Percentiles rank a stretch among this genome's conserved stretches.
Conservation (phyloP, 2,797 vertebrate species). For the Catharus ustulatus region DNA sequence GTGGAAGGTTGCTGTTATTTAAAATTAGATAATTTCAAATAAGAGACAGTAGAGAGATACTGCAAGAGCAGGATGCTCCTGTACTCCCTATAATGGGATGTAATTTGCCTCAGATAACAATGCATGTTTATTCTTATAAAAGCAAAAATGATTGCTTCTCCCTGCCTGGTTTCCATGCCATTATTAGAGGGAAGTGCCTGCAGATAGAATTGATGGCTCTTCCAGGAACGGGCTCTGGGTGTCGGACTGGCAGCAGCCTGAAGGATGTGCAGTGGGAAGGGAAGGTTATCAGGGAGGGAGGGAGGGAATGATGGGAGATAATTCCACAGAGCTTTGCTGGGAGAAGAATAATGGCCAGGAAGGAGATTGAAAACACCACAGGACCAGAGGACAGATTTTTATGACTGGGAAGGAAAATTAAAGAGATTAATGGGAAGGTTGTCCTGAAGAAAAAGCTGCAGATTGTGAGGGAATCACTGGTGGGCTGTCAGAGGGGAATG, state of each 20-base stretch:
- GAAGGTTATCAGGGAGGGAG: background rate
- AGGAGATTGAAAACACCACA: constrained; percentile 7
- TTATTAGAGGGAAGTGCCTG: background rate
- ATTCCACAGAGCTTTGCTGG: background rate
- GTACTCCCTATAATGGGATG: background rate
- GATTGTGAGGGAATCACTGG: background rate
- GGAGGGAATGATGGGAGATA: background rate
- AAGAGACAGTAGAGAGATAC: background rate
- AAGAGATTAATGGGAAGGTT: background rate
- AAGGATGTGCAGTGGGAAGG: background rate
- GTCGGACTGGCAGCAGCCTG: background rate
- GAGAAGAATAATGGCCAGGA: background rate
- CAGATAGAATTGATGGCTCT: constrained; percentile 17
- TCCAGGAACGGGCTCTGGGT: constrained; percentile 7
- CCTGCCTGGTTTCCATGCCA: background rate
- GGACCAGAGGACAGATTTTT: background rate
- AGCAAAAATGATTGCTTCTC: background rate
- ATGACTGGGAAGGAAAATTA: constrained; percentile 13
- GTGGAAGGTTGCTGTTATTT: background rate
- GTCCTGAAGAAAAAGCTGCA: background rate
- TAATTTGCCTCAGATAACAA: background rate
- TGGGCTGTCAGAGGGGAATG: background rate
- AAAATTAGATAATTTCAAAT: background rate
- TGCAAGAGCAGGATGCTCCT: background rate
- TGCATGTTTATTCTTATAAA: background rate